Evolutionary conservation across 2,797 vertebrate genomes (phyloP).

Genomic region (Potorous gilbertii): DNA sequence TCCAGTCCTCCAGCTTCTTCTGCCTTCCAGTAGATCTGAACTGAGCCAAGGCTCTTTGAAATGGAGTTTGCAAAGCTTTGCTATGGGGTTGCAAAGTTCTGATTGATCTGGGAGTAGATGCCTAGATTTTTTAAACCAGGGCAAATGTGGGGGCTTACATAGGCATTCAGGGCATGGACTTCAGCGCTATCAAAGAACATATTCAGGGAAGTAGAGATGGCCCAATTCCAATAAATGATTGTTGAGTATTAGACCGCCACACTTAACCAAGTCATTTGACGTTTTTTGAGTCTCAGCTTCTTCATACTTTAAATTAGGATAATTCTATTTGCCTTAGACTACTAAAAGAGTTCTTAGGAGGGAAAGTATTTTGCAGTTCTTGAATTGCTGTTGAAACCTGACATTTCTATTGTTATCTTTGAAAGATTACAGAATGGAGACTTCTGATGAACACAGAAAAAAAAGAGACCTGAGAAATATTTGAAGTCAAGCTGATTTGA

Average conservation of each 20-base stretch:
- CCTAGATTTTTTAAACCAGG: conserved; percentile 63
- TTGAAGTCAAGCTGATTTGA: neutral
- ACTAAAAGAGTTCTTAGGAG: neutral
- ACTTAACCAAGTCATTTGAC: neutral
- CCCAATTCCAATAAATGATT: conserved; percentile 41
- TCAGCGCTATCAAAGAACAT: conserved; percentile 9
- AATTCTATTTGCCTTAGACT: neutral
- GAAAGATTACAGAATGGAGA: neutral
- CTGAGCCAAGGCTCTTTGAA: conserved; percentile 70
- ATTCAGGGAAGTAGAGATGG: neutral
- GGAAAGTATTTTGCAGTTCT: neutral
- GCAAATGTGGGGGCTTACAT: neutral
- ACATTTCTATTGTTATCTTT: neutral
- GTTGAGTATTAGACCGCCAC: conserved; percentile 22
- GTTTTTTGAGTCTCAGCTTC: neutral
- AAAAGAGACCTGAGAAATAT: conserved; percentile 5
- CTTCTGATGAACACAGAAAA: neutral
- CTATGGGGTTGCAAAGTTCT: conserved; percentile 48
- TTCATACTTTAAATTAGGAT: neutral
- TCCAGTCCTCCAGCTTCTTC: conserved; percentile 80
- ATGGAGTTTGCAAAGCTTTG: conserved; percentile 51
- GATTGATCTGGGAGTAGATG: conserved; percentile 59
- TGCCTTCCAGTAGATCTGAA: conserved; percentile 71
- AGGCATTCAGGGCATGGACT: neutral
- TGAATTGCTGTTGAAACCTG: neutral